Evolutionary conservation across 2,797 vertebrate genomes (phyloP), one percentile per base, ranked within the genome.

Genomic region (Cercopithecus diana): DNA sequence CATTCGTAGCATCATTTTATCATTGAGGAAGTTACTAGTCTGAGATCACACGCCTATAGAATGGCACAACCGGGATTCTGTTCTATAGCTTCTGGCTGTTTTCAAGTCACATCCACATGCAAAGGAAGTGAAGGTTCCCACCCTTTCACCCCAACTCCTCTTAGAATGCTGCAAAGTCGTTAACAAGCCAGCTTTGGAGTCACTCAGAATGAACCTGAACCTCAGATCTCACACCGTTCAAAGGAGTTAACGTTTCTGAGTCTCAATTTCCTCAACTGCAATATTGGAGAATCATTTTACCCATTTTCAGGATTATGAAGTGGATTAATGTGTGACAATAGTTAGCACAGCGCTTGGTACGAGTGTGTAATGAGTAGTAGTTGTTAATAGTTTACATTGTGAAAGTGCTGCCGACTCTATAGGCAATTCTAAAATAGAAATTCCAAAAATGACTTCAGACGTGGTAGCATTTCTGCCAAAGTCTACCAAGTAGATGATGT

Each of bases 301-400:
- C 52, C 30, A 1, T 20, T 61, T 58, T n/a, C 19, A 90, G 55
- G 39, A 24, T 75, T 39, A 57, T 28, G n/a, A 61, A 76, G 79
- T n/a, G 3, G 50, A 39, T 85, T 96, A 45, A 22, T 30, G 30
- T 14, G 13, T 87, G 79, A 77, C 88, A 52, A 41, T 20, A 41
- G 41, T 80, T 26, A 79, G 45, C 39, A 77, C 7, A 57, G 45
- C 12, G 36, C 52, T 15, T 48, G 45, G 48, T 48, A 52, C 20
- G 50, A 77, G n/a, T 48, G 50, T 79, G 15, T 28, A 20, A 36
- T 22, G 52, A 88, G 41, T 3, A 36, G 48, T 11, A 30, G 79
- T 73, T 84, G 72, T 52, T 90, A 95, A 58, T 90, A 94, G 92
- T 96, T 84, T 50, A 87, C 64, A 33, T 39, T 15, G 73, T 19